Evolutionary conservation across 2,113 vertebrate species (phyloP), one percentile per base, ranked within the genome.

Genomic region (Phalacrocorax aristotelis): DNA sequence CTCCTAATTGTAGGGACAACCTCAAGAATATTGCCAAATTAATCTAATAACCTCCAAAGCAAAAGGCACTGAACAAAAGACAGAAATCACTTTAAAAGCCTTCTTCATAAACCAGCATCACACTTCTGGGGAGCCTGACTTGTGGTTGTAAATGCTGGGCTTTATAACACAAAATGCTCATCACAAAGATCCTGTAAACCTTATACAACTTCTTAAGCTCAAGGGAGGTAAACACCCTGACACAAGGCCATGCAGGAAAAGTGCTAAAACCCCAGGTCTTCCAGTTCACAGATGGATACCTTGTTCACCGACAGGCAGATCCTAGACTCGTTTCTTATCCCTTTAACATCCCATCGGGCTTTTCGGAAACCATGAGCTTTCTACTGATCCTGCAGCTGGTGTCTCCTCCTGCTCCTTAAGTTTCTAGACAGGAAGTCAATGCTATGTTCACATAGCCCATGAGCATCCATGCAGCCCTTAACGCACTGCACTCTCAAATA

Each of bases 1-100:
- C 78, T 89, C 57, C 32, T 87, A 91, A 77, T 72, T 74, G 74
- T 54, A 79, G 74, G 58, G 87, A 74, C 89, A 95, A 87, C 81
- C 49, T 91, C 87, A 90, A 88, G 49, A 91, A 90, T 51, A 83
- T 89, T 92, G 77, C 83, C 93, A 97, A 89, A 92, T 94, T 83
- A 78, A 82, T 92, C 65, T 82, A 87, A 85, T 22, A 32, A 74
- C 74, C 66, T 94, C 80, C 84, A 92, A 97, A 80, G n/a, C 72
- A 94, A 90, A 91, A 91, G 40, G 44, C 40, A 38, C 79, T 12
- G 20, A 94, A 86, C 36, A 82, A 79, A 83, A 64, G 15, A 54
- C 29, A 82, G 74, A 81, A 87, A 27, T 54, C 9, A 42, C 48
- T 94, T 88, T 3, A n/a, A 91, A 81, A 36, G 2, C 12, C 8